Evolutionary conservation across 2,888 invertebrate species (phyloP), one percentile per base, ranked within the genome.

Genomic region (Camptogramma bilineatum): DNA sequence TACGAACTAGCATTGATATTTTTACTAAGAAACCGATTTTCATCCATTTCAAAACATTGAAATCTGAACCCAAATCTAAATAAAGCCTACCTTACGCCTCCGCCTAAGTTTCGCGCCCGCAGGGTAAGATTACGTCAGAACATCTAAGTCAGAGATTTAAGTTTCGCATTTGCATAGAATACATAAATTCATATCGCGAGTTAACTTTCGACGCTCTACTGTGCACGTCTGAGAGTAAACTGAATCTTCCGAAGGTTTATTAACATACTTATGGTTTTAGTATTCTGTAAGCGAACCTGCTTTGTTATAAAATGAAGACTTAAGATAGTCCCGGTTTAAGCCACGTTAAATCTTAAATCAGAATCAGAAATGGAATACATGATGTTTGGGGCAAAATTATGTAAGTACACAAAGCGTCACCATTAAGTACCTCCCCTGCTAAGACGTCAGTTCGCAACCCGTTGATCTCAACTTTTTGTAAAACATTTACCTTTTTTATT

Each of bases 101-200:
- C 18, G 52, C 68, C 54, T 34, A 60, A 62, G 62, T 68, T 64
- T 55, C 52, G 34, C 55, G 59, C 64, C 62, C 69, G 53, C 66
- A 39, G 52, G 64, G 71, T 73, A 71, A 76, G 76, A 77, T 77
- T 76, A 78, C 76, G 75, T 79, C 73, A 68, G 75, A 74, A 73
- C 79, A 74, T 68, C 73, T 73, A 80, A 80, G 77, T 81, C 69
- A 70, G 79, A 83, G 82, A 80, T 79, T 81, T 77, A 79, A 80
- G 78, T 82, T 82, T 78, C 71, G 69, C 60, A 81, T 83, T 83
- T 81, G 82, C 82, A 81, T 83, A 74, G 75, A 79, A 77, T 81
- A 81, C 77, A 75, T 78, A 79, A 77, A 77, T 81, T 79, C 75
- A 70, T 70, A 70, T 54, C 63, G 57, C 8, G 54, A 69, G 54